These are phyloP conservation scores for Orycteropus afer DNA, from an alignment of 2,113 vertebrate species.

Conservation along the genomic window DNA sequence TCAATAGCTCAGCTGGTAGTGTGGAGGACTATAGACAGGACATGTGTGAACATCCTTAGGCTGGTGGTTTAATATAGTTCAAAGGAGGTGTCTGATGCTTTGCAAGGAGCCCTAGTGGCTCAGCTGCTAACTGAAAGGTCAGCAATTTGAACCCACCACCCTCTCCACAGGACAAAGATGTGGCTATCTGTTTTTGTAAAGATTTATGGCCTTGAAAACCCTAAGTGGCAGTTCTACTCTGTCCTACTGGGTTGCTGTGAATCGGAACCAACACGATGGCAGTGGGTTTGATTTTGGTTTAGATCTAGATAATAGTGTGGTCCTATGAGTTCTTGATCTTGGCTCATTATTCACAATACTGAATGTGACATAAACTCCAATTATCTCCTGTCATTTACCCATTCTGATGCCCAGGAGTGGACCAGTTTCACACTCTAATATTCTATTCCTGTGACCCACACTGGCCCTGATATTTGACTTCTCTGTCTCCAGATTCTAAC, in stretches of 20 bases:
- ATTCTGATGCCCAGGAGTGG: no score
- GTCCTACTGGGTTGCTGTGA: no score
- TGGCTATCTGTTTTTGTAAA: no score
- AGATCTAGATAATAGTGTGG: not conserved
- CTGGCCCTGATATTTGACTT: not conserved
- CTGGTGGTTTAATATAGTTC: not conserved
- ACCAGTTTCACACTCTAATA: not conserved
- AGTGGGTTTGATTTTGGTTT: no score
- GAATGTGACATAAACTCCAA: not conserved
- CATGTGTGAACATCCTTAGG: not conserved
- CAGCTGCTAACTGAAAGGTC: not conserved
- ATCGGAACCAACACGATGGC: no score
- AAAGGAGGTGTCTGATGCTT: not conserved
- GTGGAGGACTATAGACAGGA: not conserved
- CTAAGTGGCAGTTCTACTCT: no score
- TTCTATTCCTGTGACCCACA: not conserved
- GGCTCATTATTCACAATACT: not conserved
- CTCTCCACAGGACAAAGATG: no score
- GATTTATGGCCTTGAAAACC: no score
- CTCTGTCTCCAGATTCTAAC: not conserved
- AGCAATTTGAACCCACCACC: no score
- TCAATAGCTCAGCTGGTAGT: not conserved
- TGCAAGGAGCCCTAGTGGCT: not conserved
- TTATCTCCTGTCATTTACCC: not conserved
- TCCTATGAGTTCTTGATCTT: not conserved